Base-by-base conservation (phyloP, 2,888 invertebrate species). In the Ypsolopha sequella region DNA sequence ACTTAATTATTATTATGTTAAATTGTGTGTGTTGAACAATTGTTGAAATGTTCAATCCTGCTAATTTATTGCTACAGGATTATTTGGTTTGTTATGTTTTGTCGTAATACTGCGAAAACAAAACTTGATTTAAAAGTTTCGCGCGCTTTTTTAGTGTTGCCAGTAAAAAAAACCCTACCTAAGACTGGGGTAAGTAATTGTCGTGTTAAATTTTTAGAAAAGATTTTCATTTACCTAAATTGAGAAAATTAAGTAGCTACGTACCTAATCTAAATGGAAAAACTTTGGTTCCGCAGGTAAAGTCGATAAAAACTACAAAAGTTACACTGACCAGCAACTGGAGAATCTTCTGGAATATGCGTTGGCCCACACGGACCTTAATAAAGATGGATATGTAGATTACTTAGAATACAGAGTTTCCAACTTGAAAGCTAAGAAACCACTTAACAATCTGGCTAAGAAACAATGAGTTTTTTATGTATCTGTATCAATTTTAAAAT, bases 361-460 rank as follows among this genome's bases (percentile, higher is more conserved):
- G 0, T 69, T 95, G 34, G 80, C 78, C 11, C 80, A 88, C 52
- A 89, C 92, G 53, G 95, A 95, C 65, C 65, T 85, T 34, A 91
- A 95, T 65, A 82, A 88, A 33, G 95, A 95, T 63, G 95, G 95
- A 0, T 94, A 82, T 63, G 88, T 95, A 38, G 92, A 89, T 57
- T 92, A 91, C 64, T 60, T 79, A 6, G 92, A 92, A 66, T 92
- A 88, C 61, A 82, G 67, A 45, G 48, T 75, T 6, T 80, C 68
- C 44, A 64, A 70, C 33, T 67, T 58, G 1, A 76, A 70, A 34
- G 77, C 71, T 7, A 54, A 61, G n/a, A 54, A 61, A n/a, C 65
- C 66, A 43, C 8, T 41, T 33, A 41, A 11, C 9, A 11, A 44
- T 13, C 44, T 14, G 4, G 9, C 1, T 44, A 13, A 3, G 3